Base-by-base conservation (phyloP, 2,113 vertebrate genomes). In the Fulmarus glacialis region DNA sequence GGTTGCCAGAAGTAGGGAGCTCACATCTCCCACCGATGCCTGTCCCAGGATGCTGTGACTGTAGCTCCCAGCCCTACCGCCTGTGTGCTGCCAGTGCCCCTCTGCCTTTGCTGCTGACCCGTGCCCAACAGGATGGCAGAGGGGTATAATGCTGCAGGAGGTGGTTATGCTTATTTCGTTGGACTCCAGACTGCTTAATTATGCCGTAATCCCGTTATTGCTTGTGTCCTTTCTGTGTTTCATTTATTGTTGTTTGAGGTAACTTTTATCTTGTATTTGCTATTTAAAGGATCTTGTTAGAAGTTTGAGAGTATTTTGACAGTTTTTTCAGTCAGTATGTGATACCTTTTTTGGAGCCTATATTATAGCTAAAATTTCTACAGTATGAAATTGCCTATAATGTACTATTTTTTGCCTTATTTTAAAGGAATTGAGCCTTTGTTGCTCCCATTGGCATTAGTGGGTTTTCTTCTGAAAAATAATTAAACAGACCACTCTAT, bases 341-440 rank as follows among this genome's bases (percentile, higher is more conserved):
- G 59, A 24, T 48, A 62, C 11, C 6, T 68, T 50, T 81, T 72
- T 81, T 52, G 20, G 53, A 87, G 32, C 36, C 84, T 53, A 43
- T 66, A 23, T n/a, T 63, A 36, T 9, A 36, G 36, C 53, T 93
- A 34, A 72, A 55, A 95, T 90, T 79, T 85, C 74, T 79, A 23
- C 62, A 34, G 14, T 82, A 47, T 59, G 80, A 80, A 93, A 77
- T 71, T 79, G 27, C 58, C 40, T 71, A 16, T 71, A 82, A 85
- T 42, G 79, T 73, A 30, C 21, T 77, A 3, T 9, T 50, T 43
- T 93, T 94, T 72, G 68, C 67, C 63, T 94, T 91, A 64, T 91
- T 92, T 95, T 91, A 78, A 94, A 96, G 58, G 75, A 67, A 27
- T 53, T 34, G 71, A 66, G 72, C 26, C n/a, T 90, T 68, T 81